Evolutionary conservation across 2,113 vertebrate species (phyloP).

Genomic region (Pontoporia blainvillei): DNA sequence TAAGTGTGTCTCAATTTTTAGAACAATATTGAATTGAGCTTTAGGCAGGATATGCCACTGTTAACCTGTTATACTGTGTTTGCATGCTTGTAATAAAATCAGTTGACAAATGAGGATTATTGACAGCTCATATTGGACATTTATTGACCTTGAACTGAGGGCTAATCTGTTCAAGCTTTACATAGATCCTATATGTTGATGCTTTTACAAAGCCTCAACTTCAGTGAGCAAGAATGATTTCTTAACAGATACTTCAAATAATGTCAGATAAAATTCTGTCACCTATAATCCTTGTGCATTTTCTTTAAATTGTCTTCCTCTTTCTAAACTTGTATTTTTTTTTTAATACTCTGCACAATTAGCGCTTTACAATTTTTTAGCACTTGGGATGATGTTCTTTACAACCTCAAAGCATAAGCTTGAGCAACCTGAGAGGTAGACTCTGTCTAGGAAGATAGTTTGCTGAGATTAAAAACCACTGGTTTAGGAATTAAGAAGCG

Average conservation of each 20-base stretch:
- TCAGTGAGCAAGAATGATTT: conserved; percentile 3
- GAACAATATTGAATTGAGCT: neutral
- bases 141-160: neutral
- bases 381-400: neutral
- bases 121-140: neutral
- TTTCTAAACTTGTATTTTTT: neutral
- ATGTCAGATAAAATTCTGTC: neutral
- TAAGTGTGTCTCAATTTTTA: neutral
- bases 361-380: neutral
- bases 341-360: neutral
- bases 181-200: neutral
- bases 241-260: neutral
- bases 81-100: neutral
- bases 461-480: neutral
- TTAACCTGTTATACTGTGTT: neutral
- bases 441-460: conserved; percentile 30
- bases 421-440: neutral
- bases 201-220: neutral
- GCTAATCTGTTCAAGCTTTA: neutral
- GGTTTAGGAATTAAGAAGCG: neutral
- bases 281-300: neutral
- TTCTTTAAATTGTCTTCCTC: neutral
- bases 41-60: neutral
- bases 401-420: neutral
- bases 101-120: neutral